Conservation (phyloP, 2,888 invertebrate species). For the Drosophila tripunctata region DNA sequence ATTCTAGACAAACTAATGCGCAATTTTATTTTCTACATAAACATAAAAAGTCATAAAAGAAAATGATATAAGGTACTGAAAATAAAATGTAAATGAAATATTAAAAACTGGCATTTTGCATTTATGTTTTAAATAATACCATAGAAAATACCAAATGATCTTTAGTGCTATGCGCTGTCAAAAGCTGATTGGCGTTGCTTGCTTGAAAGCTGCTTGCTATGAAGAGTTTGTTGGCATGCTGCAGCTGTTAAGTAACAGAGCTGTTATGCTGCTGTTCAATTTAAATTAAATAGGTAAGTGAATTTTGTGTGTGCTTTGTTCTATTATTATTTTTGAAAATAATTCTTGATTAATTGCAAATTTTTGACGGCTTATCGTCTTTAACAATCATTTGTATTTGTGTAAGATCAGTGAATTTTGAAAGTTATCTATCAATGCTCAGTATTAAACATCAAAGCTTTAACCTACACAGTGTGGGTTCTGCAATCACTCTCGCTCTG, state of each 20-base stretch:
- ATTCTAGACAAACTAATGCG: slow-evolving; percentile 65
- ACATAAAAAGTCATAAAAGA: no score
- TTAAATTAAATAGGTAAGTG: neutral
- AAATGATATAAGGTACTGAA: slow-evolving; percentile 45
- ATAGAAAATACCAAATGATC: slow-evolving; percentile 15
- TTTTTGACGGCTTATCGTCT: neutral
- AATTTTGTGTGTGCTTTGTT: no score
- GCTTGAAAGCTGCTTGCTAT: slow-evolving; percentile 7
- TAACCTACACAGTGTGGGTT: neutral
- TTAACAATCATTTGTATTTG: neutral
- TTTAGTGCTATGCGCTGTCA: neutral
- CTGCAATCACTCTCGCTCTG: slow-evolving; percentile 1
- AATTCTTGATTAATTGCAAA: no score
- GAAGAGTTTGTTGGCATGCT: neutral
- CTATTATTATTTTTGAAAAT: no score
- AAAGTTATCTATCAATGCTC: neutral
- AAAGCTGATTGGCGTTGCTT: slow-evolving; percentile 20
- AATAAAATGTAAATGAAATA: neutral
- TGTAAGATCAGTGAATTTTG: neutral
- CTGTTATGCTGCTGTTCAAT: neutral
- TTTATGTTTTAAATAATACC: neutral
- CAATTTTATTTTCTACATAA: slow-evolving; percentile 42
- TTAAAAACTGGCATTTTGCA: no score
- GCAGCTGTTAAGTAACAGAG: neutral
- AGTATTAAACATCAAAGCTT: neutral